phyloP scores from a whole-genome alignment of 2,888 invertebrate species.

The Drosophila affinis region DNA sequence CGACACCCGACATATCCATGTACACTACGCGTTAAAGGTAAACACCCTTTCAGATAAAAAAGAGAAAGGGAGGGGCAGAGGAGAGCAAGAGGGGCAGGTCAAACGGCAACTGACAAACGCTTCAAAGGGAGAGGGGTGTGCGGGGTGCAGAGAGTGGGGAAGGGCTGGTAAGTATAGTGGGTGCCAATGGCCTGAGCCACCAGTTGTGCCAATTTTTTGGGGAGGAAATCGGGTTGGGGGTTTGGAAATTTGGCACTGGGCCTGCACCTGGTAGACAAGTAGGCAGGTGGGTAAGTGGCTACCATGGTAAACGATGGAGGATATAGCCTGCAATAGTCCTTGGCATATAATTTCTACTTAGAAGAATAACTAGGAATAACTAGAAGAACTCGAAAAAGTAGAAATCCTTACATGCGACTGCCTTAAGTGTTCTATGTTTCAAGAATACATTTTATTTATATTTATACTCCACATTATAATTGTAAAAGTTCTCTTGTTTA shows the following conservation, averaged over 20 bases:
- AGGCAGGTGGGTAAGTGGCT: background rate
- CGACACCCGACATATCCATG: slow-evolving; percentile 18
- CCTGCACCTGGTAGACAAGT: background rate
- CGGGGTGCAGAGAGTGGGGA: no score
- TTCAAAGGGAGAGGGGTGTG: no score
- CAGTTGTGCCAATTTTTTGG: slow-evolving; percentile 51
- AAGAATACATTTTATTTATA: no score
- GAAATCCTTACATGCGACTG: no score
- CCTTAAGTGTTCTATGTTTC: no score
- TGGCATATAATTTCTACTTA: no score
- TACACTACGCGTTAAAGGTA: slow-evolving; percentile 76
- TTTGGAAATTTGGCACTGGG: background rate
- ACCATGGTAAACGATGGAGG: background rate
- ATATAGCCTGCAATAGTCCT: no score
- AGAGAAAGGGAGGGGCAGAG: background rate
- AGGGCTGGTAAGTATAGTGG: background rate
- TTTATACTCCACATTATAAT: no score
- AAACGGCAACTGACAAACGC: slow-evolving; percentile 46
- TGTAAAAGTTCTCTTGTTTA: no score
- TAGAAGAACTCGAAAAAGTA: no score
- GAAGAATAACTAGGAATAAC: no score
- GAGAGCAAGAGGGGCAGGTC: slow-evolving; percentile 53
- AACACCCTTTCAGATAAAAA: slow-evolving; percentile 76
- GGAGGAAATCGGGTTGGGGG: background rate
- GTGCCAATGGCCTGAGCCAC: slow-evolving; percentile 34